A percentile compares a stretch with the other conserved stretches of the same genome.
These are phyloP conservation scores for Cirrhinus mrigala DNA, from an alignment of 2,797 vertebrate species.

Conservation along the genomic window DNA sequence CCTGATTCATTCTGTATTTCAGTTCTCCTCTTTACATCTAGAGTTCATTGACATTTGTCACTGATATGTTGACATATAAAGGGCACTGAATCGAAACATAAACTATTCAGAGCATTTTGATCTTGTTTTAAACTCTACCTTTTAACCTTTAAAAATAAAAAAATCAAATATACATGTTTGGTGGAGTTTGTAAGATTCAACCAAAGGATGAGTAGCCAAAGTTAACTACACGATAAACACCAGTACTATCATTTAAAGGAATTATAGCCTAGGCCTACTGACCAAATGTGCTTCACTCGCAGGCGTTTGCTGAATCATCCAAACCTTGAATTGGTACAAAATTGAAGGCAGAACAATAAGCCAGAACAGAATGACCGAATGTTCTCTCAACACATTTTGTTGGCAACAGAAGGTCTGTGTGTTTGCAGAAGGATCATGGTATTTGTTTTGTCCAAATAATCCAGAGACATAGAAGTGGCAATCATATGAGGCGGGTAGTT, in stretches of 20 bases:
- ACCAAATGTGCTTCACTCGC: not conserved
- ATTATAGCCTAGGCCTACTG: not conserved
- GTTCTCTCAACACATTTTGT: not conserved
- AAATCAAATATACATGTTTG: not conserved
- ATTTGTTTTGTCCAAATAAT: conserved; percentile 13
- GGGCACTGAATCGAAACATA: no score
- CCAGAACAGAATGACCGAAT: conserved; percentile 1
- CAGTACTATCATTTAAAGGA: not conserved
- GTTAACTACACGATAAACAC: not conserved
- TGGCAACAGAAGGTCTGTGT: not conserved
- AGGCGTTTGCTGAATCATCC: conserved; percentile 8
- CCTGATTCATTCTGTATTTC: not conserved
- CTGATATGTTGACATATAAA: not conserved
- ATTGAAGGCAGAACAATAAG: conserved; percentile 16
- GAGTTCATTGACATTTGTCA: not conserved
- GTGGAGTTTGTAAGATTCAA: not conserved
- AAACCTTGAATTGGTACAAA: not conserved
- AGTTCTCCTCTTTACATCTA: not conserved
- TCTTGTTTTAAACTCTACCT: not conserved
- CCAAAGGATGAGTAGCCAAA: not conserved
- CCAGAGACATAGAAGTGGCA: not conserved
- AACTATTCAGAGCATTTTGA: not conserved
- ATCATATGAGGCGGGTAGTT: not conserved
- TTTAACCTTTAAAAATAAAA: no score
- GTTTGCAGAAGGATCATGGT: conserved; percentile 14